Conservation (phyloP, 1,140 invertebrate genomes). For the Bradysia coprophila region DNA sequence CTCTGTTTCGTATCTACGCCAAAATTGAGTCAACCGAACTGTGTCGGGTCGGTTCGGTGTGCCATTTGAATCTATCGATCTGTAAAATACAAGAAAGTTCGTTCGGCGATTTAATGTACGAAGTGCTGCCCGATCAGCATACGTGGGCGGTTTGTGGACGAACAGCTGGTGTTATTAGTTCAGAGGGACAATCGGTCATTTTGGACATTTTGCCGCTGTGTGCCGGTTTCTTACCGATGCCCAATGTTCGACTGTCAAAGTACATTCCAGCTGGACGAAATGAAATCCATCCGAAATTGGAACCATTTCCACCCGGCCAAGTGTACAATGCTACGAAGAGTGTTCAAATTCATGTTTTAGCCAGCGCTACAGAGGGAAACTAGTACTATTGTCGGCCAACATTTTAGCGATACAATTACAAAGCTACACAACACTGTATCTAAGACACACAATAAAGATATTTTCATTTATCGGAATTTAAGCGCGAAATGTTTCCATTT, state of each 20-base stretch:
- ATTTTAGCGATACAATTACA: no score
- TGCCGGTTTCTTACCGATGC: conserved; percentile 73
- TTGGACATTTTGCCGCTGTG: conserved; percentile 83
- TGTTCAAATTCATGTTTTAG: conserved; percentile 68
- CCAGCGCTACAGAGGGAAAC: no score
- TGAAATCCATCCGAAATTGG: conserved; percentile 51
- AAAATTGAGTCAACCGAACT: conserved; percentile 68
- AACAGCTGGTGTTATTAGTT: conserved; percentile 64
- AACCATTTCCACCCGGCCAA: conserved; percentile 70
- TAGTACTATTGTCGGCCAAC: no score
- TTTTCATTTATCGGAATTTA: no score
- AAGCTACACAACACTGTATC: no score
- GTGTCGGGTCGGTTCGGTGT: conserved; percentile 74
- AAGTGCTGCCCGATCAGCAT: conserved; percentile 75
- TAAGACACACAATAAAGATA: no score
- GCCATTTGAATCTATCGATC: conserved; percentile 62
- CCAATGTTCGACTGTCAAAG: conserved; percentile 73
- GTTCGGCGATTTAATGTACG: conserved; percentile 65
- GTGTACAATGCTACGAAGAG: conserved; percentile 79
- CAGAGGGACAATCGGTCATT: conserved; percentile 55
- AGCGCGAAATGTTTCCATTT: no score
- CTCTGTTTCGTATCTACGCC: conserved; percentile 64
- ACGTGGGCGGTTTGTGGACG: conserved; percentile 84
- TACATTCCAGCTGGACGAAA: conserved; percentile 61
- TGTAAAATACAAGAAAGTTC: conserved; percentile 28